These are phyloP conservation scores for Darevskia mixta DNA, from an alignment of 2,797 vertebrate genomes.

Conservation along the genomic window DNA sequence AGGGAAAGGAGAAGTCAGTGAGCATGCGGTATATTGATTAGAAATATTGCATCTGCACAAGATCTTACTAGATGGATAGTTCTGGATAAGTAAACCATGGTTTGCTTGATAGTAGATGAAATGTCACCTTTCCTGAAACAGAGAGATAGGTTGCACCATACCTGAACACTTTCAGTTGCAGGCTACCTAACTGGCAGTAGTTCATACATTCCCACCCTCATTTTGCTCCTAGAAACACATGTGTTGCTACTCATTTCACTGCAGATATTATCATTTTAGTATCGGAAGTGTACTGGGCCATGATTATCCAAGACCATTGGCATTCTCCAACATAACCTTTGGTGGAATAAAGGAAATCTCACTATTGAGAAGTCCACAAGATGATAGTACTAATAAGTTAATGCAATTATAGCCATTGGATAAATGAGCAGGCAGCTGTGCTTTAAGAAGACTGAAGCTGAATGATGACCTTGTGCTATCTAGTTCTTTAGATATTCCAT, in stretches of 20 bases:
- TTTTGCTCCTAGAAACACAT: not conserved
- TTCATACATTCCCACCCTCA: not conserved
- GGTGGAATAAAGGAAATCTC: slow-evolving; percentile 45
- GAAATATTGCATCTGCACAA: not conserved
- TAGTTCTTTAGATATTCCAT: not conserved
- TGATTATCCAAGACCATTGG: slow-evolving; percentile 5
- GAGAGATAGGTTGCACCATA: not conserved
- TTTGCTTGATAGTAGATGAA: not conserved
- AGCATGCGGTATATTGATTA: not conserved
- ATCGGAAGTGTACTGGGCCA: accelerated
- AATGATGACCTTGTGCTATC: slow-evolving; percentile 14
- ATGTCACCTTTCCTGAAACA: not conserved
- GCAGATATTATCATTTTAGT: not conserved
- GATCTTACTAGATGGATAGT: not conserved
- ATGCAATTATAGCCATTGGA: slow-evolving; percentile 46
- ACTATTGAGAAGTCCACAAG: slow-evolving; percentile 40
- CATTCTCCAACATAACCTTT: slow-evolving; percentile 7
- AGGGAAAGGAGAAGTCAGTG: not conserved
- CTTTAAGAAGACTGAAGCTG: slow-evolving; percentile 12
- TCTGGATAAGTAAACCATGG: not conserved
- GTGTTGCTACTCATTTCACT: not conserved
- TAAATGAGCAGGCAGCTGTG: slow-evolving; percentile 35
- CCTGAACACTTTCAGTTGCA: not conserved
- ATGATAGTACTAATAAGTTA: slow-evolving; percentile 38
- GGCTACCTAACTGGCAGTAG: not conserved